Base-by-base conservation (phyloP, 2,797 vertebrate species). In the Neosilurus hyrtlii region DNA sequence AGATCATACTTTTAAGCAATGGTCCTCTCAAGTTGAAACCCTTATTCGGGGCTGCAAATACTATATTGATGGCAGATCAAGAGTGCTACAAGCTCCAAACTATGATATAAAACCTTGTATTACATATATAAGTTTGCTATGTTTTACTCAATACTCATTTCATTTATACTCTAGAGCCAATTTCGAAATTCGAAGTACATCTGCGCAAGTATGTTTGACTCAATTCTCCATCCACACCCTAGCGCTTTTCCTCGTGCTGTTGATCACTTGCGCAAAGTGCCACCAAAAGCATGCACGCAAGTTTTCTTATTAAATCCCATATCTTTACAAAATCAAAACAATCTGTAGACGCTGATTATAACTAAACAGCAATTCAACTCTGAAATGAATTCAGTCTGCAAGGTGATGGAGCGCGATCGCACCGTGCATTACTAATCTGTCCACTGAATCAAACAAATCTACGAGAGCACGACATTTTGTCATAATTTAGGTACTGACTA, bases 231-330 rank as follows among this genome's bases (percentile, higher is more conserved):
- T 4, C 24, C 24, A 12, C 10, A 24, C 8, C 24, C 35, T 72
- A 70, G 59, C 4, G 16, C 22, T 73, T 73, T 72, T 30, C 20
- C 62, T 37, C 63, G 37, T 49, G 35, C 22, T 22, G 75, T 14
- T 49, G 57, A 37, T 49, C 65, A 24, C 1, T 37, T 88, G 85
- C 67, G 57, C 26, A 79, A 70, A 67, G 54, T 79, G 62, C 66
- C 20, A 84, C 73, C 56, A 51, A 63, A 86, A 16, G 54, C 77
- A 84, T 35, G 72, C 75, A 77, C 74, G 67, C 79, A 80, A 87
- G 81, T 78, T n/a, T 74, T 54, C 18, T 67, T 82, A 24, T 71
- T 72, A 72, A 52, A 9, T 54, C n/a, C 3, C 5, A 75, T 22
- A 9, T 59, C 11, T 4, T 75, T 37, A 16, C 18, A 59, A 35